A percentile compares a stretch with the other conserved stretches of the same genome.
Evolutionary conservation across 2,888 invertebrate species (phyloP).

Genomic region (Steinernema carpocapsae): DNA sequence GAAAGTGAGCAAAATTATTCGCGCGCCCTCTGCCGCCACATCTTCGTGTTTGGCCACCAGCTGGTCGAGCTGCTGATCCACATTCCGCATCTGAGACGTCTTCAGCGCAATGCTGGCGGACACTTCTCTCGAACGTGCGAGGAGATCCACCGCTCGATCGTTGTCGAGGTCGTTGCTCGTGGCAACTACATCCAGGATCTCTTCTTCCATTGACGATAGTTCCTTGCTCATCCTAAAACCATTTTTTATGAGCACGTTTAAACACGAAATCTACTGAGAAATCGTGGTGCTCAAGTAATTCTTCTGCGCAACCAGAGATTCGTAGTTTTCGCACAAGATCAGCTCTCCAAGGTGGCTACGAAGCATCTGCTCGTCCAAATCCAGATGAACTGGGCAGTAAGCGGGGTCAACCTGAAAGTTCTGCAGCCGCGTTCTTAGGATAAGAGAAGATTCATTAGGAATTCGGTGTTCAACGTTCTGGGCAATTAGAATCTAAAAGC

Average conservation of each 20-base stretch:
- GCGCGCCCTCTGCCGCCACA: conserved; percentile 40
- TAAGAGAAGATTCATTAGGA: background rate
- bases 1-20: conserved; percentile 37
- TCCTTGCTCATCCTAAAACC: conserved; percentile 39
- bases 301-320: conserved; percentile 35
- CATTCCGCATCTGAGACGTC: conserved; percentile 38
- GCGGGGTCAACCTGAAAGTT: background rate
- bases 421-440: background rate
- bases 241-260: background rate
- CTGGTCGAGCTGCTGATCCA: conserved; percentile 42
- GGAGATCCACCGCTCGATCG: conserved; percentile 58
- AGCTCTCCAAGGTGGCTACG: conserved; percentile 1
- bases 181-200: conserved; percentile 59
- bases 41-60: conserved; percentile 38
- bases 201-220: conserved; percentile 52
- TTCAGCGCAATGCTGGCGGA: conserved; percentile 24
- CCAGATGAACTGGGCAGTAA: conserved; percentile 13
- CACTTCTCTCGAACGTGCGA: conserved; percentile 48
- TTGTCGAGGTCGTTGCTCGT: conserved; percentile 62
- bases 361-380: conserved; percentile 8
- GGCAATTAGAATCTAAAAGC: background rate
- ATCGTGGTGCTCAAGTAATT: conserved; percentile 17
- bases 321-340: conserved; percentile 37
- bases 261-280: background rate
- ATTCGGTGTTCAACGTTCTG: background rate